Percentiles rank a stretch among this genome's conserved stretches.
These are phyloP conservation scores for Tubulanus polymorphus DNA, from an alignment of 2,888 invertebrate species.

Conservation along the genomic window DNA sequence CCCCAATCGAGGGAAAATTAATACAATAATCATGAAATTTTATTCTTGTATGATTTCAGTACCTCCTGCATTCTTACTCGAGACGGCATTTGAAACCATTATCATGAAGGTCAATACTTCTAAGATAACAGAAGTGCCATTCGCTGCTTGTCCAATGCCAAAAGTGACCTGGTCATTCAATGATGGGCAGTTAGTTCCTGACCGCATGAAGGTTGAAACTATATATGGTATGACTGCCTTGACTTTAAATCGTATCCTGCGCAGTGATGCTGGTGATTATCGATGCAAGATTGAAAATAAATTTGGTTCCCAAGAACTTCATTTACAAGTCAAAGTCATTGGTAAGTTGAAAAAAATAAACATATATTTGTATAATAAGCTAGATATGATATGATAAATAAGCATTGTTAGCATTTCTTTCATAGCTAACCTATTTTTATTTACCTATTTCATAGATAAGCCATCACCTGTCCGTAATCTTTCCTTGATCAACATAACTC, in stretches of 20 bases:
- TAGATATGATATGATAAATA: too few relatives aligned
- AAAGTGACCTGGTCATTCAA: slow-evolving; percentile 43
- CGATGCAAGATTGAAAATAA: slow-evolving; percentile 44
- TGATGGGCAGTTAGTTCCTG: too few relatives aligned
- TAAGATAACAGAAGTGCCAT: slow-evolving; percentile 51
- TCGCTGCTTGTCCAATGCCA: slow-evolving; percentile 54
- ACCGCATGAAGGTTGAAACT: slow-evolving; percentile 40
- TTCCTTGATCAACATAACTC: slow-evolving; percentile 33
- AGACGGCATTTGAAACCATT: slow-evolving; percentile 42
- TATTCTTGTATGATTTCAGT: slow-evolving; percentile 23
- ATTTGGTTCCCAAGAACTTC: slow-evolving; percentile 39
- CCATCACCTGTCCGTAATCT: slow-evolving; percentile 39
- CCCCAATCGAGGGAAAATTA: background rate
- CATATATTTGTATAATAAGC: too few relatives aligned
- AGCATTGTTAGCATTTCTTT: too few relatives aligned
- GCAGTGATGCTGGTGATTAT: slow-evolving; percentile 45
- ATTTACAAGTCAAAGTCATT: slow-evolving; percentile 51
- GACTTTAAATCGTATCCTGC: slow-evolving; percentile 37
- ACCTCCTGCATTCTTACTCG: slow-evolving; percentile 42
- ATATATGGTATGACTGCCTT: slow-evolving; percentile 48
- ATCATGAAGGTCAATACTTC: slow-evolving; percentile 43
- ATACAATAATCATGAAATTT: background rate
- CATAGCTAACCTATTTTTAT: too few relatives aligned
- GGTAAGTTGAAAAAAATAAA: slow-evolving; percentile 59
- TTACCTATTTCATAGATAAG: slow-evolving; percentile 54